A percentile compares a stretch with the other conserved stretches of the same genome.
Conservation (phyloP, 2,888 invertebrate genomes). For the Andrena dorsata region DNA sequence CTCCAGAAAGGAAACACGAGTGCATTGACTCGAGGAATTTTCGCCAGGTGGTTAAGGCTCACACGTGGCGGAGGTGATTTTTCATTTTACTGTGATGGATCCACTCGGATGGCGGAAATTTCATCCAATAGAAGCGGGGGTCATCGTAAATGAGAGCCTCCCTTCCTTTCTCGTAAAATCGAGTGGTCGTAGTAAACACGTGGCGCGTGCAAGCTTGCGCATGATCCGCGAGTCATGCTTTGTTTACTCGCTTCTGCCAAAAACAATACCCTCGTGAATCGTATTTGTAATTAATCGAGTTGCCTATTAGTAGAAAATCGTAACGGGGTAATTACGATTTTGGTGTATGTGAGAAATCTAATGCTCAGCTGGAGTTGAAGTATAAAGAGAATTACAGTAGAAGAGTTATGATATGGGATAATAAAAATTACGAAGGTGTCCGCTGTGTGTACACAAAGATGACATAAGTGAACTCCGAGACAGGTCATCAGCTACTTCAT, state of each 20-base stretch:
- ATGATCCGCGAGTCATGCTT: constrained; percentile 25
- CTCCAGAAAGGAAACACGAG: constrained; percentile 8
- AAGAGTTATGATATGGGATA: too few relatives aligned
- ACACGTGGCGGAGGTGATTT: constrained; percentile 22
- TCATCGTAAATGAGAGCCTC: constrained; percentile 34
- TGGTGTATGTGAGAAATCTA: background rate
- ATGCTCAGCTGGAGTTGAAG: too few relatives aligned
- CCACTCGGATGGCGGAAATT: constrained; percentile 14
- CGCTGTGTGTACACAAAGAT: too few relatives aligned
- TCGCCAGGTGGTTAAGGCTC: constrained; percentile 10
- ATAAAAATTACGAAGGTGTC: too few relatives aligned
- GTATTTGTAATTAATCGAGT: constrained; percentile 6
- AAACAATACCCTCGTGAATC: constrained; percentile 7
- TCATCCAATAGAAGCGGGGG: background rate
- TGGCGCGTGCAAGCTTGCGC: constrained; percentile 39
- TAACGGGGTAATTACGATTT: background rate
- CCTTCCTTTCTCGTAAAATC: constrained; percentile 52
- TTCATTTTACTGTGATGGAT: constrained; percentile 10
- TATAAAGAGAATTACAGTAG: too few relatives aligned
- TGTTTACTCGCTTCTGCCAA: constrained; percentile 27
- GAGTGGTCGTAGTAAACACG: constrained; percentile 62
- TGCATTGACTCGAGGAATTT: constrained; percentile 49
- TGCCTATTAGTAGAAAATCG: background rate
- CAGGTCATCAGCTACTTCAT: too few relatives aligned
- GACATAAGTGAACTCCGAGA: too few relatives aligned